Conservation (phyloP, 2,888 invertebrate genomes). For the Tridacna crocea region DNA sequence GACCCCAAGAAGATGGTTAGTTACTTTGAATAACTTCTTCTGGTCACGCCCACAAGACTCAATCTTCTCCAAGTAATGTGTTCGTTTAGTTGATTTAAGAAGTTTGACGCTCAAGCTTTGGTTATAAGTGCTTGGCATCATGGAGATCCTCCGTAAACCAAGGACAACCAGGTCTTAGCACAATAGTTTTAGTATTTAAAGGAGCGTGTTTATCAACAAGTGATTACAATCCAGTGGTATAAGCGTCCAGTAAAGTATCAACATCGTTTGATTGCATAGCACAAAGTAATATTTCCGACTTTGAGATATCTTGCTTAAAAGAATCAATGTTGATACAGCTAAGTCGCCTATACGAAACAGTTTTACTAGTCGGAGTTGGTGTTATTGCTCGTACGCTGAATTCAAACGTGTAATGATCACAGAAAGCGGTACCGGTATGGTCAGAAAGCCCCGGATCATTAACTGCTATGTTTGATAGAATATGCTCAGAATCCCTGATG, state of each 20-base stretch:
- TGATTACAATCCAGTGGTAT: background rate
- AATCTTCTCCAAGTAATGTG: conserved; percentile 37
- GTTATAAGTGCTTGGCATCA: conserved; percentile 45
- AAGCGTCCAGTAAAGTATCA: background rate
- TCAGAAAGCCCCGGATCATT: background rate
- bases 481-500: background rate
- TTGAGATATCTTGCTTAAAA: background rate
- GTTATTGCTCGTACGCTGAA: background rate
- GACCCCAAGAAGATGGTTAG: conserved; percentile 48
- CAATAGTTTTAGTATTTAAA: background rate
- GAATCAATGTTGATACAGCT: background rate
- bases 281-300: background rate
- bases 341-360: background rate
- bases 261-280: background rate
- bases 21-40: conserved; percentile 33
- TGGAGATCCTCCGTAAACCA: conserved; percentile 50
- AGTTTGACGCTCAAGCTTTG: conserved; percentile 48
- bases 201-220: background rate
- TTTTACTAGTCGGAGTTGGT: background rate
- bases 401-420: background rate
- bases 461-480: background rate
- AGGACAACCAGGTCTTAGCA: conserved; percentile 14
- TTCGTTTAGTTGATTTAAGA: conserved; percentile 29
- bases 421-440: background rate
- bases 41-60: conserved; percentile 37